Conservation (phyloP, 2,888 invertebrate genomes). For the Orthosia gothica region DNA sequence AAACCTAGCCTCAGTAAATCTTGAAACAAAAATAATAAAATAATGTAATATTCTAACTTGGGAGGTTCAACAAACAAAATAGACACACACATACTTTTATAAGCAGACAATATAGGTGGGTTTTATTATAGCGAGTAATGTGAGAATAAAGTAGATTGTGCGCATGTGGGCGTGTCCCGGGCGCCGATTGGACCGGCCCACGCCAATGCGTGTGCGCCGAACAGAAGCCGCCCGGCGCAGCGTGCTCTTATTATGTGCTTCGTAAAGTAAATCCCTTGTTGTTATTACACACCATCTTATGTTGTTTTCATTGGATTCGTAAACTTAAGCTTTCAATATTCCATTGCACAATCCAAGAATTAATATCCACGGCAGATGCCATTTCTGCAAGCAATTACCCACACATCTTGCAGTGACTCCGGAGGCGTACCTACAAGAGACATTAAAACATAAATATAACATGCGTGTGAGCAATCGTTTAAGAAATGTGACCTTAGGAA, state of each 20-base stretch:
- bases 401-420: conserved; percentile 4
- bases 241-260: conserved; percentile 67
- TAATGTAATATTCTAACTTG: background rate
- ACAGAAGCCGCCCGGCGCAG: conserved; percentile 80
- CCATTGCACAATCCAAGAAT: conserved; percentile 34
- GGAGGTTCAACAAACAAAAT: conserved; percentile 22
- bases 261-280: conserved; percentile 58
- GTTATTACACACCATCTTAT: conserved; percentile 45
- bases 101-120: conserved; percentile 24
- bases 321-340: conserved; percentile 25
- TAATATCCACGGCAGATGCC: conserved; percentile 10
- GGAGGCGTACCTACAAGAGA: conserved; percentile 10
- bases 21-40: conserved; percentile 5
- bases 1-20: background rate
- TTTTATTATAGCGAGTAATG: conserved; percentile 48
- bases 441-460: conserved; percentile 55
- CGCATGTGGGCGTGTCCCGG: conserved; percentile 84
- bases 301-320: conserved; percentile 32
- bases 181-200: conserved; percentile 85
- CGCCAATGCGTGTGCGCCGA: conserved; percentile 90
- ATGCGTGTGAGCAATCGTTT: conserved; percentile 62
- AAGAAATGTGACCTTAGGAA: conserved; percentile 77
- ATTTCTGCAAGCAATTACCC: conserved; percentile 22
- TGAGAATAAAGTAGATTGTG: conserved; percentile 66
- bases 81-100: conserved; percentile 28